Percentiles rank a stretch among this genome's conserved stretches.
These are phyloP conservation scores for Tenodera sinensis DNA, from an alignment of 2,888 invertebrate species.

Conservation along the genomic window DNA sequence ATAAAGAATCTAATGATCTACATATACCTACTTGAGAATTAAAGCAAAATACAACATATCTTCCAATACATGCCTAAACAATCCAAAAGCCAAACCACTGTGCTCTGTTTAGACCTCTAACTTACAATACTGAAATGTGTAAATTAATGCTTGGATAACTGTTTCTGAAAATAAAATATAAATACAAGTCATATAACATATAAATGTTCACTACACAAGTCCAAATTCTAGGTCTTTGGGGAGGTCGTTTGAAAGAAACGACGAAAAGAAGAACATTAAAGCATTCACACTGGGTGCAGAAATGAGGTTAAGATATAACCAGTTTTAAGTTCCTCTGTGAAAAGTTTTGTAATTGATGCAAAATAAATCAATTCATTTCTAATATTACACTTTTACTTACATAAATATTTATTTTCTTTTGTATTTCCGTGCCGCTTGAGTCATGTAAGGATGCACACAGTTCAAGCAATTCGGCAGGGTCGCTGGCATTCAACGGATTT, in stretches of 20 bases:
- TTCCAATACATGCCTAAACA: too few species aligned
- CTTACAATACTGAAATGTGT: too few species aligned
- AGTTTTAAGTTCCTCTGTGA: neutral
- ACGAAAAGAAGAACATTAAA: too few species aligned
- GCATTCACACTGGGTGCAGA: neutral
- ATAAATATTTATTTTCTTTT: conserved; percentile 58
- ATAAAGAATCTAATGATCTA: too few species aligned
- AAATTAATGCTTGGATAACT: too few species aligned
- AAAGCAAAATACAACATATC: neutral
- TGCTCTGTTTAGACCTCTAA: too few species aligned
- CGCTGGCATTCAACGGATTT: conserved; percentile 41
- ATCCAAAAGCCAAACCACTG: too few species aligned
- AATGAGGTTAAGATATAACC: neutral
- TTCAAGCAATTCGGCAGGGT: conserved; percentile 55
- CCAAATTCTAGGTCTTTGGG: too few species aligned
- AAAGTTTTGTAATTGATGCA: neutral
- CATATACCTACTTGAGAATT: neutral
- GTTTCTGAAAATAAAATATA: too few species aligned
- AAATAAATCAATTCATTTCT: neutral
- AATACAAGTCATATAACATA: too few species aligned
- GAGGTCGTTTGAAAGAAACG: too few species aligned
- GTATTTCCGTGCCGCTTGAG: conserved; percentile 49
- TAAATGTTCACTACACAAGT: too few species aligned
- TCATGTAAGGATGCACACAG: conserved; percentile 53
- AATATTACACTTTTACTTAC: conserved; percentile 45